Evolutionary conservation across 2,888 invertebrate species (phyloP), one percentile per base, ranked within the genome.

Genomic region (Lapara coniferarum): DNA sequence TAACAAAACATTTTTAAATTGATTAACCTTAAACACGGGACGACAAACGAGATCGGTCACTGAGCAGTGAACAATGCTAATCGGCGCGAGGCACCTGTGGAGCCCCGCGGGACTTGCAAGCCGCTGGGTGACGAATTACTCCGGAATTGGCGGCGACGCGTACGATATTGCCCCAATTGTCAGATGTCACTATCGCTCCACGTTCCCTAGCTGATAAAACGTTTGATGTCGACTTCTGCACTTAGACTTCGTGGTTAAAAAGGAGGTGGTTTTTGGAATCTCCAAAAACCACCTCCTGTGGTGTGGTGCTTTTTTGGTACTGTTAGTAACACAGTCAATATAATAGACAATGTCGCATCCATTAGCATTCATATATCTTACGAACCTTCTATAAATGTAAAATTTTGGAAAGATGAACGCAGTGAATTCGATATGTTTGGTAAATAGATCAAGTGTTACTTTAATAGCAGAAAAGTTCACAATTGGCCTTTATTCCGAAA

Each of bases 71-170:
- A 67, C 66, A 70, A 69, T 68, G 68, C 68, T 68, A 70, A 70
- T 70, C 70, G 70, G 51, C 66, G 56, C 19, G 66, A 49, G 10
- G 58, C 58, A 66, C 69, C 58, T 66, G 69, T 58, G 69, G 51
- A 10, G 55, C 37, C 69, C 58, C 69, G 37, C 19, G 52, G 66
- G 69, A 66, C 49, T 7, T 2, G 57, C 56, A 52, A 49, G 52
- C 69, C 49, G 19, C 53, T 53, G 16, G 63, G 67, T 90, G 91
- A 90, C 89, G 84, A 86, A 91, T 91, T 91, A 90, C 79, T 73
- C 78, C 83, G 66, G 85, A 84, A 91, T 90, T 88, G 90, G 75
- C 77, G 79, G 56, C 80, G 89, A 88, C 89, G 81, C 78, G 77
- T 72, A 74, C 75, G 74, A 71, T 72, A 75, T 75, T 74, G 75